These are phyloP conservation scores for Meteorus cinctellus DNA, from an alignment of 2,888 invertebrate species.

Conservation along the genomic window DNA sequence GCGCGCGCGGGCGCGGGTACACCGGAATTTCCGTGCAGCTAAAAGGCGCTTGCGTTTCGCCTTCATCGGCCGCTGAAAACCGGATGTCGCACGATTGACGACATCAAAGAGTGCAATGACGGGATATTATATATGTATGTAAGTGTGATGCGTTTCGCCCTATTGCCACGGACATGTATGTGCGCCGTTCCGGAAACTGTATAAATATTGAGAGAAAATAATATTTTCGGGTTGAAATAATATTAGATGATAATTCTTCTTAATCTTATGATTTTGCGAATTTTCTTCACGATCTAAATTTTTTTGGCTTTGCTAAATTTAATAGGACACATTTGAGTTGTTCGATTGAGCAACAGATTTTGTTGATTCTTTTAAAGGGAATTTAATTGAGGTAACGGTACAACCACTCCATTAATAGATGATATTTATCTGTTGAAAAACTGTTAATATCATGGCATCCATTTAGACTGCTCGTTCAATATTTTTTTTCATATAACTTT, in stretches of 20 bases:
- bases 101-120: conserved; percentile 50
- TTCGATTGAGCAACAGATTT: too few relatives aligned
- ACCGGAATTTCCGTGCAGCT: conserved; percentile 46
- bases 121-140: not conserved
- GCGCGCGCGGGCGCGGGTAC: not conserved
- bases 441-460: too few relatives aligned
- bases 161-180: not conserved
- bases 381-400: too few relatives aligned
- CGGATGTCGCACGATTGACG: conserved; percentile 53
- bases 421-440: too few relatives aligned
- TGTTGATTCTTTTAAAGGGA: too few relatives aligned
- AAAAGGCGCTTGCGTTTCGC: conserved; percentile 13
- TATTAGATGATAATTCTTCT: conserved; percentile 15
- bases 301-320: too few relatives aligned
- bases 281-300: too few relatives aligned
- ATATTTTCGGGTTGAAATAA: conserved; percentile 6
- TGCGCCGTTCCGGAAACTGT: conserved; percentile 20
- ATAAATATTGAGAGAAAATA: conserved; percentile 26
- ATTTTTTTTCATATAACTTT: too few relatives aligned
- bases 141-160: conserved; percentile 10
- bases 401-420: too few relatives aligned
- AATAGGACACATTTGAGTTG: too few relatives aligned
- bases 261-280: too few relatives aligned
- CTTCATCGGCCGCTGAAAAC: conserved; percentile 35
- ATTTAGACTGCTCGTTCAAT: too few relatives aligned